Conservation (phyloP, 2,888 invertebrate genomes). For the Chromoteleia sp. region DNA sequence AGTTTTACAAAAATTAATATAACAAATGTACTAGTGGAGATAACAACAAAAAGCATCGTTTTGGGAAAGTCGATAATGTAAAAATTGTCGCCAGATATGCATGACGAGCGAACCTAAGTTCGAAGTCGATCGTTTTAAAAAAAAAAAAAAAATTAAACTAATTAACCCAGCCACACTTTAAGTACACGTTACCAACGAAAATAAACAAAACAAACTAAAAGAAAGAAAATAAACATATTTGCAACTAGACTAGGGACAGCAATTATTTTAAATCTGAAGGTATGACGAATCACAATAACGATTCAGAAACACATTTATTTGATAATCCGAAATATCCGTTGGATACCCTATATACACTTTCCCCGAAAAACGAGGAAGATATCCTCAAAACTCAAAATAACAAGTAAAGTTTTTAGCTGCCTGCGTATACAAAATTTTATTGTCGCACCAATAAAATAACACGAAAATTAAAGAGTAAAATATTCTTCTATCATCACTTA, state of each 20-base stretch:
- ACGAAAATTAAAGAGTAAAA: conserved; percentile 14
- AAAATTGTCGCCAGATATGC: neutral
- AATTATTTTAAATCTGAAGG: conserved; percentile 38
- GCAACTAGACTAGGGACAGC: conserved; percentile 59
- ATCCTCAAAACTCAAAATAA: conserved; percentile 41
- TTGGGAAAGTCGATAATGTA: too few species aligned
- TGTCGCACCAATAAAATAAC: conserved; percentile 46
- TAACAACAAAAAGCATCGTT: too few species aligned
- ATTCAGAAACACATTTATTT: conserved; percentile 83
- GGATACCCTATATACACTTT: conserved; percentile 73
- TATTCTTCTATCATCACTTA: neutral
- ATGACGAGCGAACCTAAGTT: too few species aligned
- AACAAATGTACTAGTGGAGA: conserved; percentile 8
- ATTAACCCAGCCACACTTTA: conserved; percentile 34
- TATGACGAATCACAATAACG: conserved; percentile 74
- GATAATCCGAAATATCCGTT: conserved; percentile 72
- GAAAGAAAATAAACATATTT: conserved; percentile 3
- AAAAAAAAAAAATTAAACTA: conserved; percentile 6
- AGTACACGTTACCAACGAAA: conserved; percentile 44
- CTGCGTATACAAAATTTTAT: conserved; percentile 41
- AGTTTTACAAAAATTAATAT: conserved; percentile 16
- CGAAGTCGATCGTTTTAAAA: too few species aligned
- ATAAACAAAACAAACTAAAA: neutral
- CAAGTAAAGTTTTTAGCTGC: conserved; percentile 22
- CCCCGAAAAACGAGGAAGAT: conserved; percentile 49